Percentiles rank a stretch among this genome's conserved stretches.
Conservation (phyloP, 1,140 invertebrate genomes). For the Limonius californicus region DNA sequence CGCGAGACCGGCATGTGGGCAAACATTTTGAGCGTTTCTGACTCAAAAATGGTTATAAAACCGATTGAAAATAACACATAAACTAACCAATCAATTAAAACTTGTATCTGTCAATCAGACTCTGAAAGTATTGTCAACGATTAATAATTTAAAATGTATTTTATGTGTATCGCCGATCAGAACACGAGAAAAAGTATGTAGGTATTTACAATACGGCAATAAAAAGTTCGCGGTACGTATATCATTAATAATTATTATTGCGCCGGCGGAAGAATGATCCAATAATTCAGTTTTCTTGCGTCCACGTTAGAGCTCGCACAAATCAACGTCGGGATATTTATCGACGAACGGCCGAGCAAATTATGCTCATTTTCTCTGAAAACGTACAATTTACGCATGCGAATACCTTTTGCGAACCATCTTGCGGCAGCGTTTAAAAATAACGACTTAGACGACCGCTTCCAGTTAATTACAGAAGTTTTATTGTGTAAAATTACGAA, state of each 20-base stretch:
- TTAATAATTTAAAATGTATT: conserved; percentile 15
- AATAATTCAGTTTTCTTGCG: not conserved
- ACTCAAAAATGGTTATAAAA: not conserved
- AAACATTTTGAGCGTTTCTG: not conserved
- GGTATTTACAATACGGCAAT: conserved; percentile 6
- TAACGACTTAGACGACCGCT: too few species aligned
- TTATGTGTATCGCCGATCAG: not conserved
- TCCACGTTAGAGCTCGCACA: not conserved
- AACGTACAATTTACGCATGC: not conserved
- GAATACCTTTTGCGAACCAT: too few species aligned
- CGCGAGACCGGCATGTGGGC: too few species aligned
- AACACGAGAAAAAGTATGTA: conserved; percentile 11
- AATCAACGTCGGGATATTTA: not conserved
- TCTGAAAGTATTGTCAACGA: conserved; percentile 12
- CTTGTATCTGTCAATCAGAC: conserved; percentile 9
- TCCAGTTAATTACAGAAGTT: not conserved
- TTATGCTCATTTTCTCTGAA: not conserved
- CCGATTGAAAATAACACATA: conserved; percentile 1
- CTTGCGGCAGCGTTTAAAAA: too few species aligned
- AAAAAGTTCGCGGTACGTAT: conserved; percentile 12
- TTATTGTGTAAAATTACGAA: not conserved
- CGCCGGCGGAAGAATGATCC: not conserved
- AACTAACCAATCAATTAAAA: conserved; percentile 12
- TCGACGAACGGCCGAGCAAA: not conserved
- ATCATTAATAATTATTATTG: conserved; percentile 13